Evolutionary conservation across 2,797 vertebrate genomes (phyloP).

Genomic region (Cottoperca gobio): DNA sequence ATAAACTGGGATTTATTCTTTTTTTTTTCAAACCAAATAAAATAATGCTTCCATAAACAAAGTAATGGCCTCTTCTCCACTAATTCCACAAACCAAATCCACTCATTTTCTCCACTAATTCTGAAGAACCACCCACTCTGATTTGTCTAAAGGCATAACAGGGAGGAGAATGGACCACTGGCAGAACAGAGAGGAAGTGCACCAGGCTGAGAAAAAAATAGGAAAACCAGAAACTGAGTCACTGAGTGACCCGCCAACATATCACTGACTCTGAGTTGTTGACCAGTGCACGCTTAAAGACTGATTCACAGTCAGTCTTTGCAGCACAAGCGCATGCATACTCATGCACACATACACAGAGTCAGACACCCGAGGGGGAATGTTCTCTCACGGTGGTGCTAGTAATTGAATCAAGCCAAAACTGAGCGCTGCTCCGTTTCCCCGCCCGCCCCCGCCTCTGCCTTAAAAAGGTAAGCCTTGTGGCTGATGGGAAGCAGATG

Average conservation of each 20-base stretch:
- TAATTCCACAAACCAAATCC: conserved; percentile 34
- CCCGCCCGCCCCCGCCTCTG: conserved; percentile 65
- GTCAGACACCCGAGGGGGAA: conserved; percentile 70
- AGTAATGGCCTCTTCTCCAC: conserved; percentile 14
- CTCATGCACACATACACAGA: conserved; percentile 52
- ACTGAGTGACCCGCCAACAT: conserved; percentile 50
- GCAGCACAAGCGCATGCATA: conserved; percentile 51
- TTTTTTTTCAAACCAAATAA: conserved; percentile 21
- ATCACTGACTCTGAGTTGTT: conserved; percentile 41
- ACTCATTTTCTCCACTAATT: conserved; percentile 6
- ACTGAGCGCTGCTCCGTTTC: conserved; percentile 77
- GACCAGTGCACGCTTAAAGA: conserved; percentile 8
- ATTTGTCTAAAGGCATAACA: conserved; percentile 13
- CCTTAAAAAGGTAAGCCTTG: conserved; percentile 84
- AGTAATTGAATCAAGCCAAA: conserved; percentile 94
- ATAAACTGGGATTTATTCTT: conserved; percentile 21
- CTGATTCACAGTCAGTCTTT: conserved; percentile 29
- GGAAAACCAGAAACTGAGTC: conserved; percentile 36
- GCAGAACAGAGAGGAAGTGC: conserved; percentile 11
- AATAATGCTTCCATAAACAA: conserved; percentile 43
- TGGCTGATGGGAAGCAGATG: conserved; percentile 90
- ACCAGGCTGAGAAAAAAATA: conserved; percentile 33
- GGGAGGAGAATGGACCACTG: neutral
- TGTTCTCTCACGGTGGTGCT: conserved; percentile 84
- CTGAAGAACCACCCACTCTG: conserved; percentile 12